phyloP scores from a whole-genome alignment of 1,140 invertebrate species.

The Kradibia gibbosae region DNA sequence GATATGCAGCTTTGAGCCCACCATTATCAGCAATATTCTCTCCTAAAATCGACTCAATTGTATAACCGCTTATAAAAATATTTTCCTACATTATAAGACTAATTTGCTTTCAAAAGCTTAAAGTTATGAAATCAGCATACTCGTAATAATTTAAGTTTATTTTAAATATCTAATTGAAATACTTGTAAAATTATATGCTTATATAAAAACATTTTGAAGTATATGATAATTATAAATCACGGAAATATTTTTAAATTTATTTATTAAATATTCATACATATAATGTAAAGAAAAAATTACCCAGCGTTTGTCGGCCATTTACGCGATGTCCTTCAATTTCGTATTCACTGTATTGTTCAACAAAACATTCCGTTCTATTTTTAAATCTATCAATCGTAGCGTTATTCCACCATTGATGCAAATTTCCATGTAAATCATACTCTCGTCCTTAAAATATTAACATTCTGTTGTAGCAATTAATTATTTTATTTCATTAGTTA shows the following conservation, averaged over 20 bases:
- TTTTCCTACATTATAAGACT: neutral
- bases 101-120: neutral
- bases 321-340: conserved; percentile 74
- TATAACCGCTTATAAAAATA: too few species aligned
- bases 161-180: too few species aligned
- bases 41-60: too few species aligned
- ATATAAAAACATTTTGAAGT: too few species aligned
- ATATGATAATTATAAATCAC: too few species aligned
- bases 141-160: too few species aligned
- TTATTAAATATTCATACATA: conserved; percentile 10
- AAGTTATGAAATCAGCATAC: neutral
- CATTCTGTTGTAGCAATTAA: neutral
- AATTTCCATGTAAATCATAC: conserved; percentile 83
- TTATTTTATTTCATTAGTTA: neutral
- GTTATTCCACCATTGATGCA: conserved; percentile 98
- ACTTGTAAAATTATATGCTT: too few species aligned
- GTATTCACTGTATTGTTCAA: conserved; percentile 89
- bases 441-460: conserved; percentile 73
- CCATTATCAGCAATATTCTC: conserved; percentile 97
- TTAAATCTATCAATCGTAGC: conserved; percentile 93
- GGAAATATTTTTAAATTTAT: neutral
- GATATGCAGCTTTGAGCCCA: conserved; percentile 91
- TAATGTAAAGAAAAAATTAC: conserved; percentile 61
- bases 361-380: conserved; percentile 89
- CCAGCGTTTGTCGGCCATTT: conserved; percentile 79